These are phyloP conservation scores for Takifugu bimaculatus DNA, from an alignment of 2,113 vertebrate species.

Conservation along the genomic window DNA sequence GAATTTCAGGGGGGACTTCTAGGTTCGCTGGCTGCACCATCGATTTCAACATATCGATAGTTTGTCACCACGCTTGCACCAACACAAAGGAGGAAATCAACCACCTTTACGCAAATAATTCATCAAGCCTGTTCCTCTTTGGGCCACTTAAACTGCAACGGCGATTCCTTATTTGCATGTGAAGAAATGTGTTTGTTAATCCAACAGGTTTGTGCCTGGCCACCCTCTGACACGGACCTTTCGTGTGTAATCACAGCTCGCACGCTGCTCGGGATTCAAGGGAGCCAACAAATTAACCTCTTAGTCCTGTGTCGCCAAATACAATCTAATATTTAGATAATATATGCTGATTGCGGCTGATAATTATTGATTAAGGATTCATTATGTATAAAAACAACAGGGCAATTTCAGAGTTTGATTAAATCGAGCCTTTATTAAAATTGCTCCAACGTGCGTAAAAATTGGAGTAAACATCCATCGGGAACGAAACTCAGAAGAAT, in stretches of 20 bases:
- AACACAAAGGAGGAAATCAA: slow-evolving; percentile 42
- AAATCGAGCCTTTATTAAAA: slow-evolving; percentile 42
- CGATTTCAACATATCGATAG: slow-evolving; percentile 49
- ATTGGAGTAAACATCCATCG: slow-evolving; percentile 10
- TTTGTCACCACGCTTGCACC: slow-evolving; percentile 27
- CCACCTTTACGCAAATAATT: slow-evolving; percentile 17
- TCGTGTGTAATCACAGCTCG: too few relatives aligned
- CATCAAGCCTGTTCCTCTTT: slow-evolving; percentile 28
- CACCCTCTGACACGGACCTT: too few relatives aligned
- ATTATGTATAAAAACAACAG: slow-evolving; percentile 37
- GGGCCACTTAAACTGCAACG: too few relatives aligned
- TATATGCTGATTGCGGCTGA: slow-evolving; percentile 55
- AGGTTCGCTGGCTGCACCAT: slow-evolving; percentile 29
- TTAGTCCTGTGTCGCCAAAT: slow-evolving; percentile 20
- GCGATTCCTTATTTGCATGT: too few relatives aligned
- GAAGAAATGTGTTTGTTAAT: slow-evolving; percentile 1
- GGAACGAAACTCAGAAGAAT: too few relatives aligned
- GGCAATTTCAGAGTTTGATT: slow-evolving; percentile 41
- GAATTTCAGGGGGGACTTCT: slow-evolving; percentile 21
- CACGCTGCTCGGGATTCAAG: neutral
- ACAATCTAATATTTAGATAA: slow-evolving; percentile 41
- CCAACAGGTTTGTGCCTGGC: neutral
- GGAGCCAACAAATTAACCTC: slow-evolving; percentile 14
- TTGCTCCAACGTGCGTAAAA: slow-evolving; percentile 11
- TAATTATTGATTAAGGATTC: slow-evolving; percentile 64